phyloP scores from a whole-genome alignment of 2,888 invertebrate species.

The Calameuta pallipes region DNA sequence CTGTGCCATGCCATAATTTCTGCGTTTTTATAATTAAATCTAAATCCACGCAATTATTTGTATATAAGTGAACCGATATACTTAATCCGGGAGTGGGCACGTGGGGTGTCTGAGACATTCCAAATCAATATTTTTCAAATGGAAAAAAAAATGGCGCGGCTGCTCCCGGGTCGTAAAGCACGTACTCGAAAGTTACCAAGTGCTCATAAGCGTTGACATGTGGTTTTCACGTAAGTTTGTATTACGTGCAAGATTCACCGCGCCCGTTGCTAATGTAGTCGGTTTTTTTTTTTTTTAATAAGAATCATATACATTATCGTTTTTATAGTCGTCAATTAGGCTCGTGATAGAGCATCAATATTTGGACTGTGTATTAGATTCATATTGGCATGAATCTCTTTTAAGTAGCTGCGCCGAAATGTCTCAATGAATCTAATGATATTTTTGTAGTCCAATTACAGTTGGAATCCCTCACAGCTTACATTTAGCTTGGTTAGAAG shows the following conservation, averaged over 20 bases:
- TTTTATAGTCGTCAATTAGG: background rate
- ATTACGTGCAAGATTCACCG: background rate
- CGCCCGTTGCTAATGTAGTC: background rate
- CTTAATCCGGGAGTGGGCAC: background rate
- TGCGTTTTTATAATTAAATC: background rate
- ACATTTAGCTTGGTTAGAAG: background rate
- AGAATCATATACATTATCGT: background rate
- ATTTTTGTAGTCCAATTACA: background rate
- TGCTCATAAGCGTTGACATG: background rate
- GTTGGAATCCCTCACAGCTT: background rate
- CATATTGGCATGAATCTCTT: background rate
- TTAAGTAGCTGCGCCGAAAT: background rate
- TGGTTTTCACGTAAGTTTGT: background rate
- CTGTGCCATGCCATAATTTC: background rate
- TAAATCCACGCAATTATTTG: background rate
- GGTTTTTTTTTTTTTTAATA: background rate
- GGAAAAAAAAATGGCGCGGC: too few relatives aligned
- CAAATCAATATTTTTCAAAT: too few relatives aligned
- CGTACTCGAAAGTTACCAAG: background rate
- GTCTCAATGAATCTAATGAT: too few relatives aligned
- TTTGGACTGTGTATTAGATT: background rate
- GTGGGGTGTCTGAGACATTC: too few relatives aligned
- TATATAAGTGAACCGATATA: background rate
- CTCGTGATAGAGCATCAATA: too few relatives aligned
- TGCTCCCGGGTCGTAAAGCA: background rate